These are phyloP conservation scores for Tachuris rubrigastra DNA, from an alignment of 2,113 vertebrate species.

Conservation along the genomic window DNA sequence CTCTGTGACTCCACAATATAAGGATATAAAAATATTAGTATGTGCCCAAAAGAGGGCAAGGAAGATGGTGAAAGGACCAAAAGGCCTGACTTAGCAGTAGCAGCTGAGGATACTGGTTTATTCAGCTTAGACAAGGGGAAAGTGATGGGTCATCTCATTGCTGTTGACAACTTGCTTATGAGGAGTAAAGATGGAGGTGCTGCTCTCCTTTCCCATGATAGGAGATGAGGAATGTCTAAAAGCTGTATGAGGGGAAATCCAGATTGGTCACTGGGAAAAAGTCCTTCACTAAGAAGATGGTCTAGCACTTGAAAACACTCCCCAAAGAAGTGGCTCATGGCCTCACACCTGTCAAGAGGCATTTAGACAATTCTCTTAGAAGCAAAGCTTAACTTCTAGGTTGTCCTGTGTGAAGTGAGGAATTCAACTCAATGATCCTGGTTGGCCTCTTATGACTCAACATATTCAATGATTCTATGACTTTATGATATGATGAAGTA, in stretches of 20 bases:
- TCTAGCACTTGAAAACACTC: neutral
- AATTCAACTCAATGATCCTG: neutral
- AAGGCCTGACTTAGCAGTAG: neutral
- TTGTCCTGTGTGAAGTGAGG: neutral
- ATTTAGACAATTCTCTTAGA: accelerated
- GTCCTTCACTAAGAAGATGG: neutral
- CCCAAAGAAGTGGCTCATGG: too few relatives aligned
- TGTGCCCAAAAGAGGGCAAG: neutral
- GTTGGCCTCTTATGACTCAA: neutral
- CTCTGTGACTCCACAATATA: neutral
- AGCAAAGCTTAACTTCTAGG: neutral
- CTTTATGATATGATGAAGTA: neutral
- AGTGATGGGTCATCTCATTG: neutral
- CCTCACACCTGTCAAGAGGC: accelerated
- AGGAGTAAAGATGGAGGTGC: accelerated
- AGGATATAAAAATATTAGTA: neutral
- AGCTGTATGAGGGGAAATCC: neutral
- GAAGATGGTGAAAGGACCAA: neutral
- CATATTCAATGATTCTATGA: neutral
- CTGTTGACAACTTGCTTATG: neutral
- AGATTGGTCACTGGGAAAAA: neutral
- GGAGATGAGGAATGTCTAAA: neutral
- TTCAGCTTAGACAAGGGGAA: neutral
- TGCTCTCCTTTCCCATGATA: neutral
- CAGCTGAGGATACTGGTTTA: neutral